phyloP scores from a whole-genome alignment of 2,113 vertebrate species.

The Sinocyclocheilus rhinocerous region DNA sequence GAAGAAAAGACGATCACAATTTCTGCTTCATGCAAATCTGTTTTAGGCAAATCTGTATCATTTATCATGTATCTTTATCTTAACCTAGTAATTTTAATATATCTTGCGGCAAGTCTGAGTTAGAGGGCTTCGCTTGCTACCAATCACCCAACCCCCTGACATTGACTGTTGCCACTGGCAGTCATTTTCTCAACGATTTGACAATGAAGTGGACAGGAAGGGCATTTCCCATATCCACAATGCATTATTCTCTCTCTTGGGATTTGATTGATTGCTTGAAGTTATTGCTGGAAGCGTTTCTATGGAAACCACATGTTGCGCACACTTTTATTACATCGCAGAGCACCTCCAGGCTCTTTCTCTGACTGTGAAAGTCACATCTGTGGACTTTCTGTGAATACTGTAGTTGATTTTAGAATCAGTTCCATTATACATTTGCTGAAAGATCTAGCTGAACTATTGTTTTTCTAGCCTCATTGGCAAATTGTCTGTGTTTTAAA shows the following conservation, averaged over 20 bases:
- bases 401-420: background rate
- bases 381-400: conserved; percentile 1
- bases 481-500: background rate
- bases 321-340: conserved; percentile 6
- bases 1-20: background rate
- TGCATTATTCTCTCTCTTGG: conserved; percentile 49
- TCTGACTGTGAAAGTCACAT: background rate
- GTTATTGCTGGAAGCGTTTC: conserved; percentile 48
- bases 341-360: background rate
- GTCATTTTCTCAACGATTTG: conserved; percentile 43
- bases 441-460: background rate
- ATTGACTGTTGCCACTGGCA: conserved; percentile 53
- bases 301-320: background rate
- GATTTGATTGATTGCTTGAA: conserved; percentile 49
- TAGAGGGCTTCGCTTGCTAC: background rate
- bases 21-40: background rate
- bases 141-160: conserved; percentile 1
- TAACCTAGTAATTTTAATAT: background rate
- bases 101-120: conserved; percentile 36
- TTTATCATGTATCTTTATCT: background rate
- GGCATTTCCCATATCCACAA: conserved; percentile 55
- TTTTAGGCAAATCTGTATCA: background rate
- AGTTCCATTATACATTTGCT: background rate
- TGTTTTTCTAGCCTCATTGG: background rate
- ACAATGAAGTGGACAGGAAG: conserved; percentile 55